Percentiles rank a stretch among this genome's conserved stretches.
These are phyloP conservation scores for Mactromeris polynyma DNA, from an alignment of 2,888 invertebrate genomes.

Conservation along the genomic window DNA sequence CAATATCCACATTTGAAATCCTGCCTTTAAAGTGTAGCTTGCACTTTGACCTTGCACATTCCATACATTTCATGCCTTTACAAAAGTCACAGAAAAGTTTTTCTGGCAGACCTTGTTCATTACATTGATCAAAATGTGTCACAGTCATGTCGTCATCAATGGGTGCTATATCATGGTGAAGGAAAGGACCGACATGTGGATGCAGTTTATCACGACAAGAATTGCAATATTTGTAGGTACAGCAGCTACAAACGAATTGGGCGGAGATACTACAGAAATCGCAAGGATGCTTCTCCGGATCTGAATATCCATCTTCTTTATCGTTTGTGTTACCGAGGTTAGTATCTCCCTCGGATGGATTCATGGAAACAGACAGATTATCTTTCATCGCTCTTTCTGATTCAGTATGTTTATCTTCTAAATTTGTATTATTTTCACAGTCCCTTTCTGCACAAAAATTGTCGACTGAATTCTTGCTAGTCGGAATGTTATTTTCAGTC, in stretches of 20 bases:
- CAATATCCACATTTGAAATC: constrained; percentile 19
- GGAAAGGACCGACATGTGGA: constrained; percentile 15
- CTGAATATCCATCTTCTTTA: not conserved
- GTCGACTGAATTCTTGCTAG: too few relatives aligned
- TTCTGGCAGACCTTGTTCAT: constrained; percentile 15
- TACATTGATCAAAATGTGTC: not conserved
- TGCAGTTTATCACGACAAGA: constrained; percentile 15
- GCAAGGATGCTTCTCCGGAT: not conserved
- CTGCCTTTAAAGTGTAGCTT: constrained; percentile 19
- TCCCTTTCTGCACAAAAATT: too few relatives aligned
- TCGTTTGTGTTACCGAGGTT: too few relatives aligned
- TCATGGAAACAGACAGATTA: too few relatives aligned
- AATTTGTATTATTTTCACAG: too few relatives aligned
- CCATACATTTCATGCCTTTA: constrained; percentile 6
- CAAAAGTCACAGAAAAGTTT: constrained; percentile 21
- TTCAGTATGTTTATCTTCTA: too few relatives aligned
- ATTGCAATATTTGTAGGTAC: constrained; percentile 13
- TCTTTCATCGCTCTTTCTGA: too few relatives aligned
- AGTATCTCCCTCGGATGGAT: too few relatives aligned
- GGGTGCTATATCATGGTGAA: not conserved
- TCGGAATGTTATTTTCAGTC: too few relatives aligned
- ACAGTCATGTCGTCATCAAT: not conserved
- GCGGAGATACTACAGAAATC: not conserved
- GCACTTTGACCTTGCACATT: constrained; percentile 20
- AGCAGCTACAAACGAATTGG: not conserved